A percentile compares a stretch with the other conserved stretches of the same genome.
Evolutionary conservation across 2,797 vertebrate species (phyloP).

Genomic region (Gymnothorax javanicus): DNA sequence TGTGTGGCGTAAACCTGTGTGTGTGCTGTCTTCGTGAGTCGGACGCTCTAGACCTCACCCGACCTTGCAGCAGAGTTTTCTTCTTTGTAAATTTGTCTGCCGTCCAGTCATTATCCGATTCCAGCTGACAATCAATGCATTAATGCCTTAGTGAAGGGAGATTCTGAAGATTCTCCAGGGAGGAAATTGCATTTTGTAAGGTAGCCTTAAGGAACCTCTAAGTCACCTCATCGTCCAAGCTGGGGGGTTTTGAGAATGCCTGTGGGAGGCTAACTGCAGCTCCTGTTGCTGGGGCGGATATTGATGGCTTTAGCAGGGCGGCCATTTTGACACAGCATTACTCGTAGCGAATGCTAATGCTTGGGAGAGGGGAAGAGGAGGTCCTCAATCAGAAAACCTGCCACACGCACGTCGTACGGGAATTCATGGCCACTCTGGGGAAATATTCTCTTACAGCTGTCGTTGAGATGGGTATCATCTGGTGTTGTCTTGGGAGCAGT

Average conservation of each 20-base stretch:
- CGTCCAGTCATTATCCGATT: neutral
- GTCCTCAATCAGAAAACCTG: conserved; percentile 6
- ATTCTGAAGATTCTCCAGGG: neutral
- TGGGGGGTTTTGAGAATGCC: neutral
- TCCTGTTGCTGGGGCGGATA: conserved; percentile 25
- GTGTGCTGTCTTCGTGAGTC: neutral
- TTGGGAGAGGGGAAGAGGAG: conserved; percentile 37
- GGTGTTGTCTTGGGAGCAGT: neutral
- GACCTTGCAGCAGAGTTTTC: neutral
- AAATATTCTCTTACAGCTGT: conserved; percentile 53
- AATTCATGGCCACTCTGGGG: conserved; percentile 25
- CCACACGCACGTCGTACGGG: neutral
- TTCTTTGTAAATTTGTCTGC: neutral
- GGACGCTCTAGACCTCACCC: neutral
- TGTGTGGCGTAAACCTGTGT: conserved; percentile 4
- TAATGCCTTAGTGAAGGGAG: neutral
- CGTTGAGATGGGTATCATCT: neutral
- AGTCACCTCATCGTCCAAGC: neutral
- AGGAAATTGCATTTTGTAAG: conserved; percentile 12
- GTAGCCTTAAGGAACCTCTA: neutral
- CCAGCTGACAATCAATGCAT: neutral
- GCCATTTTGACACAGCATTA: conserved; percentile 44
- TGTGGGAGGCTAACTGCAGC: neutral
- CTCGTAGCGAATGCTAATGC: conserved; percentile 66
- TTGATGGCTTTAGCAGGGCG: conserved; percentile 44